Percentiles rank a stretch among this genome's conserved stretches.
phyloP scores from a whole-genome alignment of 2,888 invertebrate species.

The Candidula unifasciata region DNA sequence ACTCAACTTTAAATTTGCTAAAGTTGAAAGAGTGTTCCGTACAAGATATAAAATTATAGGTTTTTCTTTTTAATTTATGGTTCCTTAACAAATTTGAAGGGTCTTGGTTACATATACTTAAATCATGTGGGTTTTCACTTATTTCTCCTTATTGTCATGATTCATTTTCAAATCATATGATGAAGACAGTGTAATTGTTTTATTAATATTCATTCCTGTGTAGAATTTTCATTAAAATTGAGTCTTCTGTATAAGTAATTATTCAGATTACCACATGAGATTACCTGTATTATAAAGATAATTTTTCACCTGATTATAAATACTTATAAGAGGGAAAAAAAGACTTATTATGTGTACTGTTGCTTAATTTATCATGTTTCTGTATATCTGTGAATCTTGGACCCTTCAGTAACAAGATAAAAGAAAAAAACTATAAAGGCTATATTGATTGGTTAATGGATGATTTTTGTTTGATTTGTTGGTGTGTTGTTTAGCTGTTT shows the following conservation, averaged over 20 bases:
- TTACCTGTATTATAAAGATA: slow-evolving; percentile 28
- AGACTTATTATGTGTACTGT: neutral
- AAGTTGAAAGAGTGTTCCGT: no score
- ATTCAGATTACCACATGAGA: slow-evolving; percentile 36
- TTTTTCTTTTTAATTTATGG: no score
- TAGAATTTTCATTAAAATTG: neutral
- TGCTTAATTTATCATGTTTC: neutral
- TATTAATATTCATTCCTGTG: neutral
- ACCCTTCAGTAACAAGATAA: neutral
- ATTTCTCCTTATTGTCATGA: no score
- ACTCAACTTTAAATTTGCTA: no score
- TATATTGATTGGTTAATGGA: neutral
- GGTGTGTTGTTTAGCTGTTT: no score
- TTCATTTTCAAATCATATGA: no score
- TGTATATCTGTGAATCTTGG: no score
- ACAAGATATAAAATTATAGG: no score
- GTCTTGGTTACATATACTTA: no score
- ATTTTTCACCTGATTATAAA: neutral
- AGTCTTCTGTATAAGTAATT: neutral
- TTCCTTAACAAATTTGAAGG: no score
- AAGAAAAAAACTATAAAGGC: neutral
- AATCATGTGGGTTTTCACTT: no score
- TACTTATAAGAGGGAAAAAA: neutral
- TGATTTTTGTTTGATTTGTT: no score
- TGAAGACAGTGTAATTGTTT: neutral